Base-by-base conservation (phyloP, 2,797 vertebrate species). In the Microcaecilia unicolor region DNA sequence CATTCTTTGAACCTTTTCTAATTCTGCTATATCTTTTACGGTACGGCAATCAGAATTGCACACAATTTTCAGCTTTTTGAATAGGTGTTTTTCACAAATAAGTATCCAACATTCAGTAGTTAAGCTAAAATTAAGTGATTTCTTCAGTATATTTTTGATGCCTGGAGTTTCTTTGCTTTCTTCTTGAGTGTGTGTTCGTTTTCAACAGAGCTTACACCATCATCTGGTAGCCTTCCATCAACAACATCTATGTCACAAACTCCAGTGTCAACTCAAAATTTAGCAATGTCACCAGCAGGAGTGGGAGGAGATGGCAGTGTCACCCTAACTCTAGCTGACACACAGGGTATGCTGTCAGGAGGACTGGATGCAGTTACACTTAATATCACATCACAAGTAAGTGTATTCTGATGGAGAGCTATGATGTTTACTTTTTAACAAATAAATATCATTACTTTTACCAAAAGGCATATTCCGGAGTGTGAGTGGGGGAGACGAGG, bases 321-420 rank as follows among this genome's bases (percentile, higher is more conserved):
- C 29, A 98, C 96, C 0, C 78, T 99, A 25, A 96, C 94, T 2
- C 76, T 99, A 61, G 81, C 93, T 4, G 96, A 99, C 51, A 83
- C 91, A 28, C 92, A 97, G 59, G 87, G 89, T 25, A 87, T 99
- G 85, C 76, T 88, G 24, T 80, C 85, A 7, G 77, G 81, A 36
- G 64, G 77, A 32, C 76, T 99, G 55, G 93, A 98, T 34, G 81
- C 89, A 0, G 93, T 98, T 41, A 95, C 95, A 0, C 74, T 98
- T 25, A 99, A 96, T 67, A 86, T 88, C 32, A 79, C 83, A 25
- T 76, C 85, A 5, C 84, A 88, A 84, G 85, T 86, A 34, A 33
- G 43, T 81, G 28, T 78, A 11, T 19, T 29, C 23, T 32, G 20
- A 12, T n/a, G 8, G 7, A 29, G 49, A 48, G 58, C 16, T 28